Evolutionary conservation across 2,113 vertebrate genomes (phyloP), one percentile per base, ranked within the genome.

Genomic region (Tapirus terrestris): DNA sequence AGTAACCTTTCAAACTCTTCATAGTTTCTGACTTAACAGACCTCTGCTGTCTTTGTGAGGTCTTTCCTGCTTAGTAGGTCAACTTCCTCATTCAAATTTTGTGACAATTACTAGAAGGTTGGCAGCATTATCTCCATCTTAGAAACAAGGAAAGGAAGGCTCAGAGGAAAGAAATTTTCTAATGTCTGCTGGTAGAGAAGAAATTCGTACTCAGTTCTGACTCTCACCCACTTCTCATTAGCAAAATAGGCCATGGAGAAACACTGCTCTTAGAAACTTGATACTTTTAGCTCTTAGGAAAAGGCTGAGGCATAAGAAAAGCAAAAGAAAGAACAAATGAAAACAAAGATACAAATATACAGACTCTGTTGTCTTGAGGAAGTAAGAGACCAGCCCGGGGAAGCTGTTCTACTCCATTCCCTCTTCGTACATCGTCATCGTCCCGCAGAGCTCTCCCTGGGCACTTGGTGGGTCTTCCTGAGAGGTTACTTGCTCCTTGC

Each of bases 251-350:
- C 31, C 27, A 39, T 4, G 13, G 39, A 61, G 67, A 61, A 14
- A 11, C 36, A 8, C 6, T 3, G 5, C 23, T 60, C 61, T 6
- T 16, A 36, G 61, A 60, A 76, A 60, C 1, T 0, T n/a, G n/a
- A 33, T 0, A 3, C 12, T 23, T 11, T 60, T 5, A 0, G 17
- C 25, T 8, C 4, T 36, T 10, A 51, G 39, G 39, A 23, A 7
- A 2, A 36, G 51, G 17, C 61, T 80, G 25, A 31, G 16, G 3
- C 5, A 8, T 5, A 5, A 27, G 14, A 56, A 29, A 79, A 45
- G 33, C 45, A 93, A 33, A 33, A 76, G 29, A 45, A 43, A 51
- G 43, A 77, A n/a, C 1, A 8, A 45, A 77, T n/a, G n/a, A 29
- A 29, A 23, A 36, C 36, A 39, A 10, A 77, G 48, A 29, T 14